phyloP scores from a whole-genome alignment of 1,140 invertebrate genomes.

The Trichonephila clavata region DNA sequence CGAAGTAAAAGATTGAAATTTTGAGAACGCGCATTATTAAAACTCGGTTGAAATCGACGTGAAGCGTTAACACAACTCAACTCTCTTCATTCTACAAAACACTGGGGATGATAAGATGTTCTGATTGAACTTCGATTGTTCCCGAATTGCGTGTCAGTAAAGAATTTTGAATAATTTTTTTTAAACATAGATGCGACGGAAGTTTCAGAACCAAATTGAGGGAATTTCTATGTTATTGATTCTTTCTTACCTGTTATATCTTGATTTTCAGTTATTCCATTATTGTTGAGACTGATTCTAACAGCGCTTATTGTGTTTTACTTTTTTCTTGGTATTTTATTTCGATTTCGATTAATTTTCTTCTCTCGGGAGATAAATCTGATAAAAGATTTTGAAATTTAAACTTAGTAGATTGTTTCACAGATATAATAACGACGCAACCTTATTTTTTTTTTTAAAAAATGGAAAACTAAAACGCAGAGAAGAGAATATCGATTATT shows the following conservation, averaged over 20 bases:
- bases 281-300: not conserved
- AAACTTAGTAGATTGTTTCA: not conserved
- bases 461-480: not conserved
- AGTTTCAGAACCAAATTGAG: not conserved
- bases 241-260: not conserved
- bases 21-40: not conserved
- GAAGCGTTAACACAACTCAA: not conserved
- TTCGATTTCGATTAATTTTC: constrained; percentile 24
- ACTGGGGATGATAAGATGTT: not conserved
- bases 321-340: not conserved
- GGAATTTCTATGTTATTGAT: constrained; percentile 1
- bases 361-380: not conserved
- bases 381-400: not conserved
- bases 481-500: not conserved
- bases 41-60: not conserved
- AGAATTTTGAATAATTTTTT: not conserved
- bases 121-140: not conserved
- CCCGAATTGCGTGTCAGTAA: not conserved
- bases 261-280: constrained; percentile 24
- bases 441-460: not conserved
- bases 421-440: not conserved
- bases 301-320: not conserved
- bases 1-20: not conserved
- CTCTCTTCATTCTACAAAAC: not conserved
- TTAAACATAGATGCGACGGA: not conserved